Conservation (phyloP, 2,797 vertebrate genomes). For the Lutjanus campechanus region DNA sequence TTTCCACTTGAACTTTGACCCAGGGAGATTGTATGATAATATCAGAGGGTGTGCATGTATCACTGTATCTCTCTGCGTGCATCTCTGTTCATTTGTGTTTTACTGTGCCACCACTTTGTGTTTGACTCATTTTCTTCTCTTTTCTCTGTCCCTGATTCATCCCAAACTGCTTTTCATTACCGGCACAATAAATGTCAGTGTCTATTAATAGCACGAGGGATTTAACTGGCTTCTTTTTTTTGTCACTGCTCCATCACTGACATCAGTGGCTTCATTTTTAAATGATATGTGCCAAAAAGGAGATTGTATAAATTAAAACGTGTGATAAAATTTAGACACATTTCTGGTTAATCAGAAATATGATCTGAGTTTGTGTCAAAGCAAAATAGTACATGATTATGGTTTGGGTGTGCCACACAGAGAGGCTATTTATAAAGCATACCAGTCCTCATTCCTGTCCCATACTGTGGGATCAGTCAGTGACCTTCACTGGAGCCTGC, state of each 20-base stretch:
- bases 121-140: not conserved
- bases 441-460: conserved; percentile 45
- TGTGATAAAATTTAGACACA: not conserved
- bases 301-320: not conserved
- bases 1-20: conserved; percentile 61
- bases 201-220: conserved; percentile 7
- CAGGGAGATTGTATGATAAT: conserved; percentile 19
- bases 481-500: conserved; percentile 77
- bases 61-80: not conserved
- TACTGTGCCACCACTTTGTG: not conserved
- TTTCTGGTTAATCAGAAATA: not conserved
- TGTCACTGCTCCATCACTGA: not conserved
- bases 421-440: conserved; percentile 81
- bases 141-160: not conserved
- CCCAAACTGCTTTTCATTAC: not conserved
- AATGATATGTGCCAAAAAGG: not conserved
- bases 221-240: not conserved
- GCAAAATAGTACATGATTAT: not conserved
- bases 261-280: not conserved
- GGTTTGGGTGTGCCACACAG: conserved; percentile 41
- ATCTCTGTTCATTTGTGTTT: conserved; percentile 13
- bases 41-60: not conserved
- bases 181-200: conserved; percentile 7
- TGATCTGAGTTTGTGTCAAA: not conserved
- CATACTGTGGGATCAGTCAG: conserved; percentile 51